Percentiles rank a stretch among this genome's conserved stretches.
Evolutionary conservation across 2,797 vertebrate genomes (phyloP).

Genomic region (Dicrostonyx torquatus): DNA sequence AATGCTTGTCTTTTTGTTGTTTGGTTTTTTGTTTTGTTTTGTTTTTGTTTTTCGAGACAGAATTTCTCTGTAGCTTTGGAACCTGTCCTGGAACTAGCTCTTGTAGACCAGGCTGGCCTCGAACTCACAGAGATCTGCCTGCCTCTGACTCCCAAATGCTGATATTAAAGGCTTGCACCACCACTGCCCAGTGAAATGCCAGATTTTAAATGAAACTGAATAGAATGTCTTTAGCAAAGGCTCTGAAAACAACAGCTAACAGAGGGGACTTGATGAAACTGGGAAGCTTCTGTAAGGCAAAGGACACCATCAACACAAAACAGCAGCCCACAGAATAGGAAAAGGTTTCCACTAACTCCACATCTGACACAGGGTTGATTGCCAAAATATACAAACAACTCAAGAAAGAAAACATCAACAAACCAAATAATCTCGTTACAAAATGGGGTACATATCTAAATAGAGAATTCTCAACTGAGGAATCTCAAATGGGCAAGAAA

Average conservation of each 20-base stretch:
- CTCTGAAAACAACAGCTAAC: neutral
- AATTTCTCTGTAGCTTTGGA: no score
- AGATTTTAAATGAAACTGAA: no score
- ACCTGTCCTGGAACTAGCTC: no score
- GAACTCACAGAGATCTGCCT: no score
- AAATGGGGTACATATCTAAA: neutral
- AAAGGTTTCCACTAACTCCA: neutral
- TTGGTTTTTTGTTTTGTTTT: no score
- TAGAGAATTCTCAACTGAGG: neutral
- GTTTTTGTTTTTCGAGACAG: no score
- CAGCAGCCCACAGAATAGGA: neutral
- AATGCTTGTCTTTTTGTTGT: neutral
- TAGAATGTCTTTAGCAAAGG: neutral
- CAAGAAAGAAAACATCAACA: neutral
- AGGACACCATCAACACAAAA: neutral
- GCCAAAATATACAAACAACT: neutral
- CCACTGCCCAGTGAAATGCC: no score
- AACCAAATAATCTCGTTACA: neutral
- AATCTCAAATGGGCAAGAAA: neutral
- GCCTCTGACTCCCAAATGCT: no score
- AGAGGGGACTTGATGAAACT: neutral
- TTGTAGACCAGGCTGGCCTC: no score
- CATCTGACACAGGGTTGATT: neutral
- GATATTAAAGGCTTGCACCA: no score
- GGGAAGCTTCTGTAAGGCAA: neutral